phyloP scores from a whole-genome alignment of 2,113 vertebrate species.

The Cacatua alba region DNA sequence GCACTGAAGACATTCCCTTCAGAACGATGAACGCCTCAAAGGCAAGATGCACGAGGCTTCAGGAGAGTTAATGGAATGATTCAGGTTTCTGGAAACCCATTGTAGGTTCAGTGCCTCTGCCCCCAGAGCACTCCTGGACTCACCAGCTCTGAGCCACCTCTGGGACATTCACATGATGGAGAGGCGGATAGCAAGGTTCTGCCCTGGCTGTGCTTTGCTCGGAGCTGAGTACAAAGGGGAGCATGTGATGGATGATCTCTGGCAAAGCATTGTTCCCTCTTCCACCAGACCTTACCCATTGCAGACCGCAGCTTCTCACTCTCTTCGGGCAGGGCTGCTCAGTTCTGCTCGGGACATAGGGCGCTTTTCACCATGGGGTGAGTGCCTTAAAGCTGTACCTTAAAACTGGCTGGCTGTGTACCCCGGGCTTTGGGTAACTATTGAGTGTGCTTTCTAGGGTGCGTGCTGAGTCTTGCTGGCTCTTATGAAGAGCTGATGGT shows the following conservation, averaged over 20 bases:
- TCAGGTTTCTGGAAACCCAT: not conserved
- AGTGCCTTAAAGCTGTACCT: not conserved
- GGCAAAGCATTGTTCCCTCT: not conserved
- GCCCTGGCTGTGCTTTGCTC: not conserved
- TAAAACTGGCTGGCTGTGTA: fast-evolving
- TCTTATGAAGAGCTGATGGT: not conserved
- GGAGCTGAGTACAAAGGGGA: not conserved
- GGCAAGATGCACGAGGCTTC: fast-evolving
- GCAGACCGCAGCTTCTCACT: fast-evolving
- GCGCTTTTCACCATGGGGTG: fast-evolving
- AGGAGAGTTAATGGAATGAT: not conserved
- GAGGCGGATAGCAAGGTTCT: not conserved
- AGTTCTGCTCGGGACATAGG: fast-evolving
- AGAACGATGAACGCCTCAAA: not conserved
- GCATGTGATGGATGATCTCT: not conserved
- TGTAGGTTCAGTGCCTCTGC: not conserved
- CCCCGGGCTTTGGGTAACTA: not conserved
- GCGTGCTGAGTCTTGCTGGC: not conserved
- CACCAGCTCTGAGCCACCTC: not conserved
- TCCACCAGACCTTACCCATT: not conserved
- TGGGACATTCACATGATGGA: not conserved
- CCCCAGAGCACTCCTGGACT: not conserved
- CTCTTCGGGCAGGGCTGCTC: not conserved
- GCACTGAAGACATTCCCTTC: fast-evolving
- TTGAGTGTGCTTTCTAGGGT: fast-evolving